Evolutionary conservation across 1,140 invertebrate species (phyloP).

Genomic region (Leguminivora glycinivorella): DNA sequence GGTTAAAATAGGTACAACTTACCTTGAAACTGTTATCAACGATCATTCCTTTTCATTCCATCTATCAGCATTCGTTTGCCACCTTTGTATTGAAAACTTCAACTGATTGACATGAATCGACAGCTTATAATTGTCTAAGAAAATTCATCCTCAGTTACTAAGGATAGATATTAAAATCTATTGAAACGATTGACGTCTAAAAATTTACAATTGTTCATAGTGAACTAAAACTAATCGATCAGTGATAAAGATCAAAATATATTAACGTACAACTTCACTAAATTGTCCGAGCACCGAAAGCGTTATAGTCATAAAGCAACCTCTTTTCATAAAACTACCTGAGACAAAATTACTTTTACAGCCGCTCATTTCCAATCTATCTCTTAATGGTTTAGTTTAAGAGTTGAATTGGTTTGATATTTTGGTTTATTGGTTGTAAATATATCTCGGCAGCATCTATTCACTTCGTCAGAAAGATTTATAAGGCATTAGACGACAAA

Average conservation of each 20-base stretch:
- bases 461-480: conserved; percentile 50
- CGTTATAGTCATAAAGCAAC: conserved; percentile 39
- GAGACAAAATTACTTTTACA: conserved; percentile 33
- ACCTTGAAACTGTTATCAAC: not conserved
- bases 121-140: not conserved
- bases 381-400: conserved; percentile 21
- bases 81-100: conserved; percentile 17
- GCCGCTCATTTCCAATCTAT: conserved; percentile 8
- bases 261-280: not conserved
- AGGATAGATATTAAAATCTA: conserved; percentile 2
- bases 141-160: not conserved
- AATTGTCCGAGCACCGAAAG: conserved; percentile 44
- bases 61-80: conserved; percentile 15
- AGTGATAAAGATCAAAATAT: not conserved
- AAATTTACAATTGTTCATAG: not conserved
- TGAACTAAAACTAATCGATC: not conserved
- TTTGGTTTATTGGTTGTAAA: conserved; percentile 9
- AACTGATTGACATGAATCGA: conserved; percentile 12
- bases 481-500: conserved; percentile 37
- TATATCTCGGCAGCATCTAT: conserved; percentile 32
- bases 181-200: not conserved
- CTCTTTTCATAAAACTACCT: conserved; percentile 52
- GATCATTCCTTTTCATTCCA: not conserved
- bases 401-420: conserved; percentile 1
- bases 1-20: not conserved